Conservation (phyloP, 2,113 vertebrate genomes). For the Corythoichthys intestinalis region DNA sequence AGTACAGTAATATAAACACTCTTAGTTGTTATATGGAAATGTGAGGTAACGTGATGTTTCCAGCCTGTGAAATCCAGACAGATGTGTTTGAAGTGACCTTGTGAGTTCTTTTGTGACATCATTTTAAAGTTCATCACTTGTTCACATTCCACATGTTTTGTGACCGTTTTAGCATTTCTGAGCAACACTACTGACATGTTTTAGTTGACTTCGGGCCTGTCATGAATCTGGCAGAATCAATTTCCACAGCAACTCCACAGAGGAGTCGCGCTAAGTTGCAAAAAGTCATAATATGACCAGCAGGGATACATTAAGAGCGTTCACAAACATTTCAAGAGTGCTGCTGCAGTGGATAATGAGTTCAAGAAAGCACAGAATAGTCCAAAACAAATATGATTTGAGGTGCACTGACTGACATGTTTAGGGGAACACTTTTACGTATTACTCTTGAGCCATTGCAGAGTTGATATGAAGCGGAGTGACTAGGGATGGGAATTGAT, state of each 20-base stretch:
- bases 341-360: conserved; percentile 1
- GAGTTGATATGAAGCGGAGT: background rate
- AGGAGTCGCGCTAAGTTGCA: conserved; percentile 23
- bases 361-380: conserved; percentile 12
- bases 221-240: conserved; percentile 49
- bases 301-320: conserved; percentile 44
- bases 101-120: conserved; percentile 23
- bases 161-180: conserved; percentile 25
- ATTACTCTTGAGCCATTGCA: background rate
- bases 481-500: no score
- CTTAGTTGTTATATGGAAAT: conserved; percentile 1
- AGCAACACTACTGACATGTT: conserved; percentile 33
- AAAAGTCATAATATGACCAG: conserved; percentile 37
- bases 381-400: conserved; percentile 15
- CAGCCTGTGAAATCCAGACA: conserved; percentile 12
- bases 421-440: background rate
- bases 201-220: conserved; percentile 50
- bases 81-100: conserved; percentile 19
- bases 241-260: conserved; percentile 49
- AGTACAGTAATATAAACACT: conserved; percentile 7
- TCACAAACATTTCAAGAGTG: conserved; percentile 31
- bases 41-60: conserved; percentile 14
- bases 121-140: conserved; percentile 24
- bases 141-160: conserved; percentile 11
- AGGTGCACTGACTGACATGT: background rate